Evolutionary conservation across 2,888 invertebrate genomes (phyloP), one percentile per base, ranked within the genome.

Genomic region (Drosophila kambysellisi): DNA sequence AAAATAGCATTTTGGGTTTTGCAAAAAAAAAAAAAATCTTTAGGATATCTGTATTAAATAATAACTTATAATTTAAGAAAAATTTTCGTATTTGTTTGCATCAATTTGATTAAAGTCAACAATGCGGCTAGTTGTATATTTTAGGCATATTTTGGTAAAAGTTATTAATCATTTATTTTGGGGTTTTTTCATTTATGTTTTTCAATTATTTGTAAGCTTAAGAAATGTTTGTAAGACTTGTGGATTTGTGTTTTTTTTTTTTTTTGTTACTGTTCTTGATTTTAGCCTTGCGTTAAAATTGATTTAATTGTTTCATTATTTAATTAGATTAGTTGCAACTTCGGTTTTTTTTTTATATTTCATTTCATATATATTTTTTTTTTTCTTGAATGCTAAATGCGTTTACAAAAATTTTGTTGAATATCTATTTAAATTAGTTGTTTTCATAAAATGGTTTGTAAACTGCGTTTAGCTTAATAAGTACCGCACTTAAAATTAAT

Each of bases 401-500:
- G 59, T 56, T 72, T 32, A 64, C 43, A 57, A 72, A 57, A 60
- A 37, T 25, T 46, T 56, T 46, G 15, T 30, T 57, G 52, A 35
- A 35, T 46, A 43, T 50, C 56, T 56, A 51, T 43, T 53, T 57
- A 53, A 63, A 48, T 50, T 50, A 58, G 32, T 53, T 35, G 43
- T 56, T 58, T 46, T n/a, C 43, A 32, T 48, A 5, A 5, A 50
- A 5, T 52, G 32, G 39, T 41, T 20, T 71, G 39, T 64, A 51
- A 57, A 68, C 39, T 20, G 51, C 64, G 32, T 63, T 67, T 65
- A 64, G 65, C 77, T 78, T 72, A 59, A 64, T 70, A 80, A 80
- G 80, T 80, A 80, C 81, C 81, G 68, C 60, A 81, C 80, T 80
- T 80, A 81, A 81, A 81, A 81, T 76, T 80, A 79, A 74, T 70